phyloP scores from a whole-genome alignment of 92 coral and sea anemone genomes.

The Ricordea florida region DNA sequence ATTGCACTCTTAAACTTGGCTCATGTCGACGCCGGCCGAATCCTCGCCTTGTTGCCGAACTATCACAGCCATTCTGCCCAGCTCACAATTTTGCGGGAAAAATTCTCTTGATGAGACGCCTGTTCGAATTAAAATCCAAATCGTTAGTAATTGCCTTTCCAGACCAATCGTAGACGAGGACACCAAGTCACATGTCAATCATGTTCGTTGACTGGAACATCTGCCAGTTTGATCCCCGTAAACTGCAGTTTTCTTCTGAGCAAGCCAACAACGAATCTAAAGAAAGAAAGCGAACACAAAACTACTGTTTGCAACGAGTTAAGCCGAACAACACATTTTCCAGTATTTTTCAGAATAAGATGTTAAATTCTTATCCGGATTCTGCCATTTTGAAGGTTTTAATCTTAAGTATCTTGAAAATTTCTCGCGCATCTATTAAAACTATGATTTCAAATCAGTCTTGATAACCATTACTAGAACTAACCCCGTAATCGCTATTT shows the following conservation, averaged over 20 bases:
- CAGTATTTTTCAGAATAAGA: no score
- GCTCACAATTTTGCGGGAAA: slow-evolving; percentile 52
- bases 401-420: no score
- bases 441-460: no score
- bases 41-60: neutral
- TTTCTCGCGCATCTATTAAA: no score
- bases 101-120: slow-evolving; percentile 77
- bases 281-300: no score
- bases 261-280: neutral
- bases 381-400: no score
- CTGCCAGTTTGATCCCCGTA: slow-evolving; percentile 33
- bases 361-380: no score
- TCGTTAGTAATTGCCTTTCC: slow-evolving; percentile 79
- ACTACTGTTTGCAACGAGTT: no score
- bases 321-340: no score
- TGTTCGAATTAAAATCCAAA: slow-evolving; percentile 60
- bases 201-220: slow-evolving; percentile 53
- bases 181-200: slow-evolving; percentile 74
- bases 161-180: slow-evolving; percentile 79
- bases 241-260: neutral
- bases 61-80: slow-evolving; percentile 28
- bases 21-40: slow-evolving; percentile 17
- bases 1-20: neutral
- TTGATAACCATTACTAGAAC: no score
- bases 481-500: no score